Conservation (phyloP, 2,113 vertebrate genomes). For the Tyrannus savana region DNA sequence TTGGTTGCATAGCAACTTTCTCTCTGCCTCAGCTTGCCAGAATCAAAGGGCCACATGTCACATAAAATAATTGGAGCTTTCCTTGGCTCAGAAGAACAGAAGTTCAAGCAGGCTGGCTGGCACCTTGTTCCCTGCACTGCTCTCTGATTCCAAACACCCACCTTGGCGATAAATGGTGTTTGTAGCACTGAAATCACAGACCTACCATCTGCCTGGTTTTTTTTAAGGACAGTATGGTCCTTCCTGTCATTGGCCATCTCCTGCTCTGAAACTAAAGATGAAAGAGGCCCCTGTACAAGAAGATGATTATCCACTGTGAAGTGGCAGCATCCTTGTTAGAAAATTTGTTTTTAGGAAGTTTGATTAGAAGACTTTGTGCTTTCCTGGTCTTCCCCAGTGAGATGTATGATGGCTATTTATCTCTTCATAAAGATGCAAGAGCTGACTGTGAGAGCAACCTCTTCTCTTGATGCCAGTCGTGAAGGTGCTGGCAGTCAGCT, state of each 20-base stretch:
- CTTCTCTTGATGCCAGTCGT: not conserved
- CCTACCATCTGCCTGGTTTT: not conserved
- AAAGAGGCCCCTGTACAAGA: not conserved
- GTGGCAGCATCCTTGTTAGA: not conserved
- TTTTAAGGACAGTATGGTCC: not conserved
- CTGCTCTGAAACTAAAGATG: not conserved
- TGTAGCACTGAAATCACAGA: not conserved
- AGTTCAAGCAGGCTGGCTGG: not conserved
- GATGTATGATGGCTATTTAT: not conserved
- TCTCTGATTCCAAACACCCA: not conserved
- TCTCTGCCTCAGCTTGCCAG: not conserved
- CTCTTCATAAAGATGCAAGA: not conserved
- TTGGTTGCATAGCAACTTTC: conserved; percentile 46
- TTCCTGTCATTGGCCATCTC: not conserved
- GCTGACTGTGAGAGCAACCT: not conserved
- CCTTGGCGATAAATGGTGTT: not conserved
- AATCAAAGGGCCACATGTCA: not conserved
- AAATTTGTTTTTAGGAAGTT: not conserved
- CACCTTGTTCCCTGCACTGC: not conserved
- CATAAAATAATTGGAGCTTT: conserved; percentile 8
- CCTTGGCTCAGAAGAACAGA: not conserved
- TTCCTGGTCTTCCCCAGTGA: not conserved
- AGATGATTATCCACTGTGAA: not conserved
- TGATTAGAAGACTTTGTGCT: not conserved
- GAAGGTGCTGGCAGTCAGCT: not conserved